phyloP scores from a whole-genome alignment of 1,140 invertebrate species.

The Phymorhynchus buccinoides region DNA sequence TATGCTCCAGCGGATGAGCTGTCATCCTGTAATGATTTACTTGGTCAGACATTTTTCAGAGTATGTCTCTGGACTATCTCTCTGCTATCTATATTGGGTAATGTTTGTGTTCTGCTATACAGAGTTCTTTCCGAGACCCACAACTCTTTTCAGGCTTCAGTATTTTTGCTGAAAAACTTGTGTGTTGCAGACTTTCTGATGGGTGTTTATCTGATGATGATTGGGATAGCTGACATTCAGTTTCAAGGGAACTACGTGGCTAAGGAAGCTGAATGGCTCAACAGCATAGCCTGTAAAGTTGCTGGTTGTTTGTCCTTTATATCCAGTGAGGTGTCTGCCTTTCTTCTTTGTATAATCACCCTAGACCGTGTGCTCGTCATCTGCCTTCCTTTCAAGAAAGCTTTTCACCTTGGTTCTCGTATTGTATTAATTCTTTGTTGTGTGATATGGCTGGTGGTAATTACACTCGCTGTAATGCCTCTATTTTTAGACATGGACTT shows the following conservation, averaged over 20 bases:
- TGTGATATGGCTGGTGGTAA: slow-evolving; percentile 36
- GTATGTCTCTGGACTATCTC: slow-evolving; percentile 52
- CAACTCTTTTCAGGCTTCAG: slow-evolving; percentile 38
- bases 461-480: slow-evolving; percentile 37
- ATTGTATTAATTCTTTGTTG: background rate
- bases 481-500: slow-evolving; percentile 36
- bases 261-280: slow-evolving; percentile 55
- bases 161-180: slow-evolving; percentile 55
- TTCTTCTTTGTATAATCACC: slow-evolving; percentile 60
- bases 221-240: slow-evolving; percentile 57
- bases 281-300: slow-evolving; percentile 51
- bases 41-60: slow-evolving; percentile 40
- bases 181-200: slow-evolving; percentile 60
- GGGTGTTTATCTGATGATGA: slow-evolving; percentile 65
- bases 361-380: slow-evolving; percentile 59
- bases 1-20: slow-evolving; percentile 45
- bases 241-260: slow-evolving; percentile 57
- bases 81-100: slow-evolving; percentile 47
- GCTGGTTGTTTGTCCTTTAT: slow-evolving; percentile 60
- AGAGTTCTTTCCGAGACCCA: slow-evolving; percentile 25
- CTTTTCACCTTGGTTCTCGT: slow-evolving; percentile 36
- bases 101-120: slow-evolving; percentile 47
- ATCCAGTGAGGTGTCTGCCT: slow-evolving; percentile 58
- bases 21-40: slow-evolving; percentile 52
- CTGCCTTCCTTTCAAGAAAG: slow-evolving; percentile 56